phyloP scores from a whole-genome alignment of 2,797 vertebrate species.

The Channa striata region DNA sequence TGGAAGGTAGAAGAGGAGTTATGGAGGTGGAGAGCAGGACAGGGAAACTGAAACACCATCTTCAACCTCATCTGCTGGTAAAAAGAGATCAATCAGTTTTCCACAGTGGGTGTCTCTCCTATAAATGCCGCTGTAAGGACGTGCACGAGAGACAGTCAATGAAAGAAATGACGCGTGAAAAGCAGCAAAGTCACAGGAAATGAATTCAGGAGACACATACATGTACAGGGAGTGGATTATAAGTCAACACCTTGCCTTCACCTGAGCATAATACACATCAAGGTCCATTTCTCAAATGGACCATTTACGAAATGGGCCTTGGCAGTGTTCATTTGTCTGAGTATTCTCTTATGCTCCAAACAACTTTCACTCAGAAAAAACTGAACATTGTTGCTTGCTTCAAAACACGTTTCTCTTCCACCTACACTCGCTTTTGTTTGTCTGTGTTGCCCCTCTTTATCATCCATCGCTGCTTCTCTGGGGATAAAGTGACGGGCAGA shows the following conservation, averaged over 20 bases:
- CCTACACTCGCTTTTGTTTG: constrained; percentile 37
- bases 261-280: constrained; percentile 48
- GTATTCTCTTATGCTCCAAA: constrained; percentile 26
- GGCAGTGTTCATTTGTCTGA: constrained; percentile 48
- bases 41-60: constrained; percentile 33
- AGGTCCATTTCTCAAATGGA: constrained; percentile 58
- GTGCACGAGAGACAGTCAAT: constrained; percentile 21
- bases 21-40: constrained; percentile 23
- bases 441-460: constrained; percentile 33
- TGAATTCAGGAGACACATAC: constrained; percentile 21
- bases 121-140: constrained; percentile 23
- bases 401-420: constrained; percentile 39
- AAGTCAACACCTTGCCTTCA: constrained; percentile 50
- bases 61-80: constrained; percentile 32
- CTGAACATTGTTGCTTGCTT: constrained; percentile 37
- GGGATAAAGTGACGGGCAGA: constrained; percentile 29
- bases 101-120: constrained; percentile 24
- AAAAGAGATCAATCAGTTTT: constrained; percentile 46
- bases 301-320: constrained; percentile 57
- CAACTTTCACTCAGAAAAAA: constrained; percentile 39
- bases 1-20: constrained; percentile 8
- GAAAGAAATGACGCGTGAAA: constrained; percentile 54
- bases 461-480: constrained; percentile 29
- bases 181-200: constrained; percentile 18
- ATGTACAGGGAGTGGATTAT: constrained; percentile 42